Evolutionary conservation across 2,797 vertebrate species (phyloP), one percentile per base, ranked within the genome.

Genomic region (Selene dorsalis): DNA sequence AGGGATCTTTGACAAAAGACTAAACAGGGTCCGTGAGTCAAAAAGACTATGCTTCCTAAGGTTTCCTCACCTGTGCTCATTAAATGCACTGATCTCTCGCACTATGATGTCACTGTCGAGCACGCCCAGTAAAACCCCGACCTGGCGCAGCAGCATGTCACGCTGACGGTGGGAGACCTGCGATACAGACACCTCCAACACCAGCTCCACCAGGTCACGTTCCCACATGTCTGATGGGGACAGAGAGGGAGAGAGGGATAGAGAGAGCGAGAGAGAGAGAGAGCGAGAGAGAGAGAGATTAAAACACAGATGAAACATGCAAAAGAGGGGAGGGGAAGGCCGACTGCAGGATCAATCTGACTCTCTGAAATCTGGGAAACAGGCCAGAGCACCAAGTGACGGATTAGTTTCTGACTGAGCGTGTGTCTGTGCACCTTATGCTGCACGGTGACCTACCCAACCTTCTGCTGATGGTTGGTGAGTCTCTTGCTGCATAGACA

Each of bases 141-240:
- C 97, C 89, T 99, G 98, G 16, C 98, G 95, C 86, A 99, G 95
- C 87, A 99, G 95, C 97, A 99, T 98, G 71, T 98, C 97, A 24
- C 96, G 97, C 93, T 98, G 98, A 12, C 96, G 95, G 87, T 97
- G 96, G 0, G 96, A 96, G 69, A 99, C 94, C 90, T 97, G 96
- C 69, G 96, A 96, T 52, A 99, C 96, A 0, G 94, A 90, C 22
- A 98, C 96, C 82, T 99, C 98, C 90, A 99, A 90, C 73, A 99
- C 95, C 87, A 99, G 93, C 94, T 99, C 98, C 93, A 99, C 97
- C 41, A 98, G 95, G 91, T 98, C 97, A 20, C 90, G 96, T 60
- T 96, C 96, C 88, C 94, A 96, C 52, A 93, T 79, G 89, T 99
- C 98, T 99, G 87, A 61, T 2, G 52, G 17, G 59, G 13, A 28